Percentiles rank a stretch among this genome's conserved stretches.
These are phyloP conservation scores for Notechis scutatus DNA, from an alignment of 2,113 vertebrate species.

Conservation along the genomic window DNA sequence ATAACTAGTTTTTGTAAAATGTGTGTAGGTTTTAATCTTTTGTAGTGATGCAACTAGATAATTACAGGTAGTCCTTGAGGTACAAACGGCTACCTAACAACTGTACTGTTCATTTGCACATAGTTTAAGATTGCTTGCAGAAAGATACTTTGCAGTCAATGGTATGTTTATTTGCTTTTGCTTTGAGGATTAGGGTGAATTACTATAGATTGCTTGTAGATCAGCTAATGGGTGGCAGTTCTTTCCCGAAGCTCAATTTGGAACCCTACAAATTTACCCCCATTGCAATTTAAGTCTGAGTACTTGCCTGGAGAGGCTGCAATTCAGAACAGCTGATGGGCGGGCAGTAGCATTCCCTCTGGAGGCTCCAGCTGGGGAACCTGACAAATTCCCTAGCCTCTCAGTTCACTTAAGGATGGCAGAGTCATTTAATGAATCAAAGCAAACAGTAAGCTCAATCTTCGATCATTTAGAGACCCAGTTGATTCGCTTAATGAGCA, in stretches of 20 bases:
- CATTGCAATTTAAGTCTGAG: not conserved
- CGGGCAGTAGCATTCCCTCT: not conserved
- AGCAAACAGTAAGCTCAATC: not conserved
- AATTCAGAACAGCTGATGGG: not conserved
- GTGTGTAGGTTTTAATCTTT: not conserved
- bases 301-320: not conserved
- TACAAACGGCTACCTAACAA: not conserved
- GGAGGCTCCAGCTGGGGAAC: not conserved
- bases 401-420: not conserved
- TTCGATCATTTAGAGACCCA: not conserved
- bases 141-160: not conserved
- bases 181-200: not conserved
- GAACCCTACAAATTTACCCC: not conserved
- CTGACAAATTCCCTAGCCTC: not conserved
- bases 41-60: not conserved
- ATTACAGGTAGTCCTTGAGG: not conserved
- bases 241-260: not conserved
- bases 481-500: not conserved
- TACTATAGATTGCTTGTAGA: not conserved
- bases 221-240: not conserved
- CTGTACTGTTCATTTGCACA: not conserved
- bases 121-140: not conserved
- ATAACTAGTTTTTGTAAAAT: not conserved
- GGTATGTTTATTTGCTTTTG: not conserved
- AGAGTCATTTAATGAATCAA: not conserved